Conservation (phyloP, 2,113 vertebrate genomes). For the Pelusios castaneus region DNA sequence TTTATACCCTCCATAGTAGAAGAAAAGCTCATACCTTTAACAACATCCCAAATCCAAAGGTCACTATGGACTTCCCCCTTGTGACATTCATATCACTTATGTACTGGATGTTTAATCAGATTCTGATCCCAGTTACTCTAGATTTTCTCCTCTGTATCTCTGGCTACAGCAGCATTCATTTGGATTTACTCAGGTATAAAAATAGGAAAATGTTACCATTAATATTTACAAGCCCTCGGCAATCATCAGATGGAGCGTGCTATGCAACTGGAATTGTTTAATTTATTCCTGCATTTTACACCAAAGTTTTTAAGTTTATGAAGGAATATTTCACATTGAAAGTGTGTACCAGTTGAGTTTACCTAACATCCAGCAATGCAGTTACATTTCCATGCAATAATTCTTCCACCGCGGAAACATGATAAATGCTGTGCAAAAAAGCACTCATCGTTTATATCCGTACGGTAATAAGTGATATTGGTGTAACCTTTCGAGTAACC, state of each 20-base stretch:
- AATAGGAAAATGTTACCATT: background rate
- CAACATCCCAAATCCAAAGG: background rate
- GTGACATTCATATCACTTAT: background rate
- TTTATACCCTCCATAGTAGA: background rate
- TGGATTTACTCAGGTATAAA: background rate
- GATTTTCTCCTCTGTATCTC: too few relatives aligned
- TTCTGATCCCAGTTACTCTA: background rate
- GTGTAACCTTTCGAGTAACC: background rate
- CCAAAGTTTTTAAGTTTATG: background rate
- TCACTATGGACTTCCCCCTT: background rate
- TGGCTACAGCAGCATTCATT: background rate
- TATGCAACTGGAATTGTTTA: background rate
- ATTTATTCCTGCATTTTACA: background rate
- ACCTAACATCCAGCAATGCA: background rate
- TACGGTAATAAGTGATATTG: background rate
- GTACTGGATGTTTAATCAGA: background rate
- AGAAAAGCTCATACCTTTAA: rapidly evolving
- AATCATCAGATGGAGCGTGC: background rate
- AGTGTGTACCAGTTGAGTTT: background rate
- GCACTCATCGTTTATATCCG: background rate
- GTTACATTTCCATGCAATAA: background rate
- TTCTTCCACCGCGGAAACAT: background rate
- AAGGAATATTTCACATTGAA: background rate
- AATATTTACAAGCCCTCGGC: background rate
- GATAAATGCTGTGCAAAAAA: background rate